Percentiles rank a stretch among this genome's conserved stretches.
These are phyloP conservation scores for Agrypnia vestita DNA, from an alignment of 1,140 invertebrate species.

Conservation along the genomic window DNA sequence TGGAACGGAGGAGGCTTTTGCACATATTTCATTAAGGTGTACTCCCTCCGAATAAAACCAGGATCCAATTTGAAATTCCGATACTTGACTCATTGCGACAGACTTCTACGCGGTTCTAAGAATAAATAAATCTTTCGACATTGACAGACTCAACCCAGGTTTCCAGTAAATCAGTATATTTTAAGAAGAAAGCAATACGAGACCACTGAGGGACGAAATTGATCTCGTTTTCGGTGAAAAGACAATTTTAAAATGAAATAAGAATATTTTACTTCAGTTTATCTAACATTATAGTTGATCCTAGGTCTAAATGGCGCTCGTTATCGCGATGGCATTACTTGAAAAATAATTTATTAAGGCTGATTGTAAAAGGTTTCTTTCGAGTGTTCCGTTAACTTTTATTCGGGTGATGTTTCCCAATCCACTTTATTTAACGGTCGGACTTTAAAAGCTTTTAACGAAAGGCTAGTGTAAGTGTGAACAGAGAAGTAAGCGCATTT, in stretches of 20 bases:
- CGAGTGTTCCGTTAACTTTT: conserved; percentile 29
- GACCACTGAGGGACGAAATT: background rate
- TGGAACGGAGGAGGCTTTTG: conserved; percentile 1
- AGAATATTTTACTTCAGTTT: too few relatives aligned
- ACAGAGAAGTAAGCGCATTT: background rate
- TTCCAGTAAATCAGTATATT: background rate
- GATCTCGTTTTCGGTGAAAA: too few relatives aligned
- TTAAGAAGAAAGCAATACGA: background rate
- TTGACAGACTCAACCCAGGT: conserved; percentile 22
- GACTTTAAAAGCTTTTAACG: conserved; percentile 38
- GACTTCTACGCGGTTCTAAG: conserved; percentile 9
- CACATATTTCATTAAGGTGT: conserved; percentile 25
- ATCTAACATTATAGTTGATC: too few relatives aligned
- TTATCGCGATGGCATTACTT: background rate
- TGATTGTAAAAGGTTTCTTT: conserved; percentile 19
- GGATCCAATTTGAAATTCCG: conserved; percentile 47
- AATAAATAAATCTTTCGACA: conserved; percentile 40
- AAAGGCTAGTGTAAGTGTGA: conserved; percentile 5
- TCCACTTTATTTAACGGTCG: conserved; percentile 29
- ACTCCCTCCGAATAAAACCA: background rate
- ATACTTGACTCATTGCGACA: conserved; percentile 34
- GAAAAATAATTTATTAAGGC: conserved; percentile 18
- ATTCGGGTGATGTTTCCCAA: background rate
- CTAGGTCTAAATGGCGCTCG: too few relatives aligned
- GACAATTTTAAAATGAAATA: too few relatives aligned